Base-by-base conservation (phyloP, 2,113 vertebrate genomes). In the Corythornis vintsioides region DNA sequence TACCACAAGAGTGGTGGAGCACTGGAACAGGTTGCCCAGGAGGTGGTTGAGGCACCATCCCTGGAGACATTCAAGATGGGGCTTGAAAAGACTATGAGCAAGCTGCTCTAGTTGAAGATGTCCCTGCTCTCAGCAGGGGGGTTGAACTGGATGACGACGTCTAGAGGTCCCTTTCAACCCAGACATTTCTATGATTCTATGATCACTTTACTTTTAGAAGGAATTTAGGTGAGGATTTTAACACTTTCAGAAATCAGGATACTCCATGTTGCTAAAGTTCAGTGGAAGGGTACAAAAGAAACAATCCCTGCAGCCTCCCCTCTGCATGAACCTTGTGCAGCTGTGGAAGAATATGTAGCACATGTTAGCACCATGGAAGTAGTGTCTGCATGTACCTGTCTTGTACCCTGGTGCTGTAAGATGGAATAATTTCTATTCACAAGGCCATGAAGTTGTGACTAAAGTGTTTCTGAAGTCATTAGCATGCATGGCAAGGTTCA, bases 221-320 rank as follows among this genome's bases (percentile, higher is more conserved):
- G 16, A 88, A 88, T 65, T 57, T 67, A 75, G 5, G 7, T 66
- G 55, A 75, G 29, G 33, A 69, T 72, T 91, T 71, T 81, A 72
- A 69, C 8, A 35, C 5, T 83, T 80, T 15, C 9, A 83, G 53
- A 71, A 88, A 64, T 48, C 9, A 57, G 15, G 15, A 19, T 67
- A 14, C 52, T 45, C 12, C 6, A 6, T 6, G 15, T 40, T 59
- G 17, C 20, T 86, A 4, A 78, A 64, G 61, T 59, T 89, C 59
- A 47, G 7, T 9, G 8, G 29, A 10, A 83, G 2, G 3, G 5
- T 38, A 17, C 80, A 86, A 71, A 0, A 56, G 74, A 88, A 86
- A 1, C 4, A 67, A 25, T n/a, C 25, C 2, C 7, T 7, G 42
- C 13, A 42, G 3, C 8, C 1, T 83, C 3, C 1, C 5, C 9